Evolutionary conservation across 2,888 invertebrate genomes (phyloP), one percentile per base, ranked within the genome.

Genomic region (Altica lythri): DNA sequence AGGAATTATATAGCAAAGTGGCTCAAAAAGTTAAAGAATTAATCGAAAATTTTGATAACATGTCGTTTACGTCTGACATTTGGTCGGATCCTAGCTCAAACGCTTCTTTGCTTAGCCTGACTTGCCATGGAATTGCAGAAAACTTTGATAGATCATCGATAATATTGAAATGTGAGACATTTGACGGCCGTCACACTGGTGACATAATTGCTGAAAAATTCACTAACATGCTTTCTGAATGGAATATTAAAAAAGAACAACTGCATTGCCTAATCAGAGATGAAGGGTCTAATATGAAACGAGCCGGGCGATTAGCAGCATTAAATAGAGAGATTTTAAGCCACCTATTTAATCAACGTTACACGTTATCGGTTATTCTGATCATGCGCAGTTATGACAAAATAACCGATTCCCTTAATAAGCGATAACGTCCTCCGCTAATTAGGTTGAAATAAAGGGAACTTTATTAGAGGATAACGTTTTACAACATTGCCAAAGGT

Each of bases 31-130:
- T 27, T 42, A 27, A 42, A 27, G 25, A 42, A 14, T 27, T 27
- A 14, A 22, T 42, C 40, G 13, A 22, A 27, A 13, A 42, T 8
- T 42, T 25, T 42, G 16, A 42, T 25, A 17, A 35, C 16, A 35
- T 35, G 16, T 35, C 17, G n/a, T 35, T 25, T 42, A 42, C 40
- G 13, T 25, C 40, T 25, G 40, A 42, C 13, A 25, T 42, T 42
- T 42, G 40, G 40, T 25, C 25, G 25, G 27, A 42, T 25, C 40
- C 40, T 8, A 42, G 40, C 27, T 42, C 40, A 42, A 42, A 42
- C 13, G 27, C 27, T 12, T 42, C 40, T 40, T 40, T 40, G 13
- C 10, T 34, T 19, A 40, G 40, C 12, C 22, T 40, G 40, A 40
- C 40, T 22, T 19, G 22, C 22, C 40, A 40, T 22, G 22, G 40